Percentiles rank a stretch among this genome's conserved stretches.
phyloP scores from a whole-genome alignment of 2,113 vertebrate species.

The Sylvietta virens region DNA sequence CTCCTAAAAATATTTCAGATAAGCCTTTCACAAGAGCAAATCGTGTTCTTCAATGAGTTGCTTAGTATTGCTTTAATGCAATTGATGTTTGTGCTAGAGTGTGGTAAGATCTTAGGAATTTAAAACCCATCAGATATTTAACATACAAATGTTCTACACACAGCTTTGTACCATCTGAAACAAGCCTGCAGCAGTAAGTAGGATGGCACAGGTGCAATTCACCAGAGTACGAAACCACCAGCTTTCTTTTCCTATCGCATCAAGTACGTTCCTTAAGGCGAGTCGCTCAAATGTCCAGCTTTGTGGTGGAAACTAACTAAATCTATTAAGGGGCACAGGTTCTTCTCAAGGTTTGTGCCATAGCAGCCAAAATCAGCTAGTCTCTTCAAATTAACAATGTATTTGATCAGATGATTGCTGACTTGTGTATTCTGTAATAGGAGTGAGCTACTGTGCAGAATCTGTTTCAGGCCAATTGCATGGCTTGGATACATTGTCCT shows the following conservation, averaged over 20 bases:
- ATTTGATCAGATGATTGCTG: neutral
- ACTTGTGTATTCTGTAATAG: neutral
- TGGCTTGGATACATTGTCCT: neutral
- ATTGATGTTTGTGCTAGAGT: neutral
- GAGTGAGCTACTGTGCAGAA: neutral
- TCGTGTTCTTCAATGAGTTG: neutral
- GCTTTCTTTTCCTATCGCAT: neutral
- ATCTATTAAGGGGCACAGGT: neutral
- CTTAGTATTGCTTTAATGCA: neutral
- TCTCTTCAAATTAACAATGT: neutral
- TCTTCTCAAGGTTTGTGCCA: neutral
- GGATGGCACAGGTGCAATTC: neutral
- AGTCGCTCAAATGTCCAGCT: neutral
- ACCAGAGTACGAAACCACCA: neutral
- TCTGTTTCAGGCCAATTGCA: neutral
- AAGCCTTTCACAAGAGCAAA: neutral
- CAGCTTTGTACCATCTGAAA: neutral
- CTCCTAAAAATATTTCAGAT: neutral
- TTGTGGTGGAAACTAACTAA: neutral
- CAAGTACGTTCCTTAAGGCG: neutral
- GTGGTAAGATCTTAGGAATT: neutral
- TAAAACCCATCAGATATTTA: neutral
- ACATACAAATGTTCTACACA: neutral
- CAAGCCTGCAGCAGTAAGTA: neutral
- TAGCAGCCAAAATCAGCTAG: neutral